Percentiles rank a stretch among this genome's conserved stretches.
Conservation (phyloP, 2,888 invertebrate genomes). For the Drosophila barbarae region DNA sequence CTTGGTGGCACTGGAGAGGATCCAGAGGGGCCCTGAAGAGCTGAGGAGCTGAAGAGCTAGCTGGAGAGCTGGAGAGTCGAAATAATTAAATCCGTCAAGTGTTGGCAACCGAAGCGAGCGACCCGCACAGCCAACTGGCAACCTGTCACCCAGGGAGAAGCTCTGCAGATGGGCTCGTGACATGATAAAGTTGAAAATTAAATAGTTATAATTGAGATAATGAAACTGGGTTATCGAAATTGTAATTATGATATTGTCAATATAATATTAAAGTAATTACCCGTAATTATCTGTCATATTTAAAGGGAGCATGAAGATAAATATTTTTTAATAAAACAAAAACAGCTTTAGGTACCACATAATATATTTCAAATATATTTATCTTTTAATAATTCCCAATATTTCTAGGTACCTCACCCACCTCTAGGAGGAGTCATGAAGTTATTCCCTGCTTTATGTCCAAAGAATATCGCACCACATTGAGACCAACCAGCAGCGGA, state of each 20-base stretch:
- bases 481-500: conserved; percentile 46
- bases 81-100: conserved; percentile 79
- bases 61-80: conserved; percentile 59
- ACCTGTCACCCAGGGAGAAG: conserved; percentile 35
- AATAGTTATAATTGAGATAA: too few relatives aligned
- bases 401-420: conserved; percentile 1
- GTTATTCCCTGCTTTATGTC: conserved; percentile 36
- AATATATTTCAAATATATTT: too few relatives aligned
- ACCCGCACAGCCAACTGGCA: conserved; percentile 39
- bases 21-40: conserved; percentile 3
- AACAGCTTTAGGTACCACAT: too few relatives aligned
- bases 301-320: too few relatives aligned
- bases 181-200: not conserved
- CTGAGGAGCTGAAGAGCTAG: conserved; percentile 4
- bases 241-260: not conserved
- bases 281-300: too few relatives aligned
- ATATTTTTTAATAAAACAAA: too few relatives aligned
- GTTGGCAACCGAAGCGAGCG: conserved; percentile 71
- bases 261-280: not conserved
- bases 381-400: too few relatives aligned
- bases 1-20: conserved; percentile 19
- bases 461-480: conserved; percentile 52
- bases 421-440: conserved; percentile 21
- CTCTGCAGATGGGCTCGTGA: conserved; percentile 24
- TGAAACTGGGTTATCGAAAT: not conserved